Percentiles rank a stretch among this genome's conserved stretches.
These are phyloP conservation scores for Phenganax subtilis DNA, from an alignment of 92 coral and sea anemone genomes.

Conservation along the genomic window DNA sequence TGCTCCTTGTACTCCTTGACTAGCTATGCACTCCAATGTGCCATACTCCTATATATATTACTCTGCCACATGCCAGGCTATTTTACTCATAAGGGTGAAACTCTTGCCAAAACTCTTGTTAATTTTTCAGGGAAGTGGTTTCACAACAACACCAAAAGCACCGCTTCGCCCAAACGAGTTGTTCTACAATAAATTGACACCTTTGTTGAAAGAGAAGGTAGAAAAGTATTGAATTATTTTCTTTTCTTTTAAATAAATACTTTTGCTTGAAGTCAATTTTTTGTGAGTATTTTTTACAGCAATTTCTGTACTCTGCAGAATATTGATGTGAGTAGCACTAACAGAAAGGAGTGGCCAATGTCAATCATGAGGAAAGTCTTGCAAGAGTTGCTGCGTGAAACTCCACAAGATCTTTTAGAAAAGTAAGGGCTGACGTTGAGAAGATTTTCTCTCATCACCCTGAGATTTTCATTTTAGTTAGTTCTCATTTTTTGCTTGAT, in stretches of 20 bases:
- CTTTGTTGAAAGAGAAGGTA: slow-evolving; percentile 96
- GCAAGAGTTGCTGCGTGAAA: slow-evolving; percentile 77
- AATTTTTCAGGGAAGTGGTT: slow-evolving; percentile 28
- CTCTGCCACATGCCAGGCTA: too few relatives aligned
- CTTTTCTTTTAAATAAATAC: background rate
- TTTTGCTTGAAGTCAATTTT: background rate
- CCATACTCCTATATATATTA: too few relatives aligned
- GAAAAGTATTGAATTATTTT: too few relatives aligned
- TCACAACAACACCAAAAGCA: slow-evolving; percentile 37
- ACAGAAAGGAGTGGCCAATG: slow-evolving; percentile 89
- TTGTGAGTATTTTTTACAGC: background rate
- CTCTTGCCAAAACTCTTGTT: background rate
- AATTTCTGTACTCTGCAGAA: slow-evolving; percentile 48
- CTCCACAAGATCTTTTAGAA: slow-evolving; percentile 86
- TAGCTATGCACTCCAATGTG: too few relatives aligned
- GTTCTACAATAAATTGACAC: slow-evolving; percentile 93
- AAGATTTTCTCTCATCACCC: background rate
- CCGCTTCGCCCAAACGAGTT: slow-evolving; percentile 94
- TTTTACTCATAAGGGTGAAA: too few relatives aligned
- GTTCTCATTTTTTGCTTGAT: background rate
- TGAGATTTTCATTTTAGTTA: background rate
- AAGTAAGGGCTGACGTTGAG: slow-evolving; percentile 49
- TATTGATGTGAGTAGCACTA: slow-evolving; percentile 65
- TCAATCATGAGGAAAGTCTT: slow-evolving; percentile 78
- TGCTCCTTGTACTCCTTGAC: background rate